A percentile compares a stretch with the other conserved stretches of the same genome.
These are phyloP conservation scores for Rhagonycha fulva DNA, from an alignment of 2,888 invertebrate genomes.

Conservation along the genomic window DNA sequence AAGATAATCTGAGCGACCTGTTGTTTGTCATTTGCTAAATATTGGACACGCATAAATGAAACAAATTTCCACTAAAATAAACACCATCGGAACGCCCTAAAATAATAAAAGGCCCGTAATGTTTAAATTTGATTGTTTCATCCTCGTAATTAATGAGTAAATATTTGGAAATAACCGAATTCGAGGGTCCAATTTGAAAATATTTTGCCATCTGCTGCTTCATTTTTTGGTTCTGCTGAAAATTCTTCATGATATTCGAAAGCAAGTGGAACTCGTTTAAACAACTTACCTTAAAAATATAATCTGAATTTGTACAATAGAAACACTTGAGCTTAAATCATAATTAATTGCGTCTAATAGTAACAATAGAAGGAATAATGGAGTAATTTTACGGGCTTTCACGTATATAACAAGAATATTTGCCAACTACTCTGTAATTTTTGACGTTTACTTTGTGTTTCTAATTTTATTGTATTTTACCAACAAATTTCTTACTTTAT, in stretches of 20 bases:
- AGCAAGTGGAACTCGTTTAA: background rate
- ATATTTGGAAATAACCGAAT: background rate
- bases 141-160: background rate
- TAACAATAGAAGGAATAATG: conserved; percentile 33
- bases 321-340: conserved; percentile 16
- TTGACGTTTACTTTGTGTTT: background rate
- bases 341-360: conserved; percentile 34
- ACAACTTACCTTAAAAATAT: conserved; percentile 11
- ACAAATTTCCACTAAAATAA: background rate
- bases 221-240: background rate
- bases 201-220: background rate
- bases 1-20: background rate
- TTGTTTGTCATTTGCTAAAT: background rate
- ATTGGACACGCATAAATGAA: background rate
- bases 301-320: conserved; percentile 18
- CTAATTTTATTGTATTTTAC: background rate
- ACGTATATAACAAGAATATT: conserved; percentile 30
- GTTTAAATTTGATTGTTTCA: background rate
- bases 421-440: conserved; percentile 12
- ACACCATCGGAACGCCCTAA: background rate
- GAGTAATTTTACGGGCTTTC: conserved; percentile 32
- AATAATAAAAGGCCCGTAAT: background rate
- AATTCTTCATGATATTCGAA: background rate
- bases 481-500: background rate
- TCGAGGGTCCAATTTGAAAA: background rate